These are phyloP conservation scores for Mesocentrotus franciscanus DNA, from an alignment of 53 echinoderm and acorn worm species.

Conservation along the genomic window DNA sequence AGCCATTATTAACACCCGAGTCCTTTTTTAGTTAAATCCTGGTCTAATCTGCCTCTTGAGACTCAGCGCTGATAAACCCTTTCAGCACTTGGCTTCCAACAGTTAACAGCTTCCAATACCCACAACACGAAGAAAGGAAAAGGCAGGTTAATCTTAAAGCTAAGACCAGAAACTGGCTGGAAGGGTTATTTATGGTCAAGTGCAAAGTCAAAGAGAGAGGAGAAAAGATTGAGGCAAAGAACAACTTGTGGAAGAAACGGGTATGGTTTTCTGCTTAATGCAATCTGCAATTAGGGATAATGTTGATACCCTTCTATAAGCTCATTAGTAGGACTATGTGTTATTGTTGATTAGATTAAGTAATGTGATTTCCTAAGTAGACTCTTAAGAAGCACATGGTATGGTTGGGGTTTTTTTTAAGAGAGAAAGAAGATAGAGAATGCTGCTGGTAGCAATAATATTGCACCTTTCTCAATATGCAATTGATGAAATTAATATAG, in stretches of 20 bases:
- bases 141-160: not conserved
- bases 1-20: not conserved
- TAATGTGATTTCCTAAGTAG: not conserved
- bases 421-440: not conserved
- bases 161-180: not conserved
- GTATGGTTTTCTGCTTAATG: not conserved
- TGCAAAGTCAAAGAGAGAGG: not conserved
- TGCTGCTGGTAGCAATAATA: not conserved
- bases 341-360: not conserved
- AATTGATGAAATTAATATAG: not conserved
- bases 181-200: conserved; percentile 3
- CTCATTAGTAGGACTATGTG: not conserved
- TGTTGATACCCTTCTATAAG: not conserved
- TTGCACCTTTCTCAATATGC: not conserved
- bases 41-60: conserved; percentile 2
- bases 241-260: not conserved
- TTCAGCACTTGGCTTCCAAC: conserved; percentile 31
- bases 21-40: not conserved
- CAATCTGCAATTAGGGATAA: not conserved
- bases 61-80: not conserved
- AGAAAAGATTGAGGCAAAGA: not conserved
- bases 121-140: not conserved
- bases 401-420: not conserved
- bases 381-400: not conserved
- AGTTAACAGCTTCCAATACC: not conserved